Base-by-base conservation (phyloP, 2,797 vertebrate genomes). In the Simalia tracyae region DNA sequence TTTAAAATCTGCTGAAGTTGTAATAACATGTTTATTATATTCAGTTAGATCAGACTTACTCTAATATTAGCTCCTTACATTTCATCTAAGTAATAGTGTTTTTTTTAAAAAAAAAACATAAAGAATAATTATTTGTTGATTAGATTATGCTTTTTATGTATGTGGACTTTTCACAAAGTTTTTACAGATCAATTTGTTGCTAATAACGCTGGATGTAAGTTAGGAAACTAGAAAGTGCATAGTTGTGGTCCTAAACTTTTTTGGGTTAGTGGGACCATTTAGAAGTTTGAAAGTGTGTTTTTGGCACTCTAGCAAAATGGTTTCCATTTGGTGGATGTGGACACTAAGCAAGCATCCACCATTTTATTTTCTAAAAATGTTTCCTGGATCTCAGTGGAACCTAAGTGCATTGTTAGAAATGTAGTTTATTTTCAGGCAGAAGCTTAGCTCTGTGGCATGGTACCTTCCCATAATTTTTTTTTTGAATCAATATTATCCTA, bases 1-100 rank as follows among this genome's bases (percentile, higher is more conserved):
- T 42, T 57, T 92, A 86, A 92, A 92, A 89, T 90, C 84, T 86
- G 84, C 57, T 87, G 66, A 92, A 90, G 63, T 31, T 86, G 36
- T 36, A 84, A 86, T 89, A 86, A 92, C 81, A 86, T n/a, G 60
- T 72, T 89, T 89, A 92, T 60, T 85, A 54, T 86, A 64, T 89
- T 89, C 42, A n/a, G 50, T 85, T 92, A 56, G 54, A 64, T 89
- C 54, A 89, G 88, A 24, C 63, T 50, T 89, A 68, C 85, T 81
- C 11, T 56, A 31, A 26, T 89, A 89, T 86, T 92, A 86, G 89
- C 63, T 64, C 68, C 89, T 89, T 92, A 86, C 7, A 72, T 60
- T 59, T 89, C 31, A 31, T 89, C 22, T 26, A 86, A 24, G 26
- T 17, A 84, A 84, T 64, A 64, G 86, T 0, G 42, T 91, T 66